Conservation (phyloP, 2,797 vertebrate species). For the Holocentrus rufus region DNA sequence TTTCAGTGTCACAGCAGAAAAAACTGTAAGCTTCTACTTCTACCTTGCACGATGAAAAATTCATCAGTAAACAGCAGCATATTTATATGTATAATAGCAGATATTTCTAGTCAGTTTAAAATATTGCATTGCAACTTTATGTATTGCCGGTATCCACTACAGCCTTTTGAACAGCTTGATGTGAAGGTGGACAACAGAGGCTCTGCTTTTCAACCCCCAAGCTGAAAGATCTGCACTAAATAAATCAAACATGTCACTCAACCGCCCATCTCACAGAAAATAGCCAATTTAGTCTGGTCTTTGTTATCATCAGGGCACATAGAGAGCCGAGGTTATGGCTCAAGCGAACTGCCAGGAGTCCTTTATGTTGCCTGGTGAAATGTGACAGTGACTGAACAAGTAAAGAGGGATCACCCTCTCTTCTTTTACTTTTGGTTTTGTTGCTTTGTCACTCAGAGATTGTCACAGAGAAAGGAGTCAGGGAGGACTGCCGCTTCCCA, state of each 20-base stretch:
- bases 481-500: slow-evolving; percentile 11
- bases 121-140: no score
- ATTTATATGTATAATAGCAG: no score
- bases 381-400: slow-evolving; percentile 63
- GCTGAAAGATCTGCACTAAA: slow-evolving; percentile 30
- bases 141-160: neutral
- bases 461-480: slow-evolving; percentile 38
- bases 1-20: no score
- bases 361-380: slow-evolving; percentile 64
- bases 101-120: no score
- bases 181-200: slow-evolving; percentile 10
- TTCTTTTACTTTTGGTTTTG: slow-evolving; percentile 42
- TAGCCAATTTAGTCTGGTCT: slow-evolving; percentile 53
- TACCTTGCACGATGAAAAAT: no score
- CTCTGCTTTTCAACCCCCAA: slow-evolving; percentile 27
- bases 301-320: slow-evolving; percentile 49
- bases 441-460: slow-evolving; percentile 38
- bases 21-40: no score
- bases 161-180: slow-evolving; percentile 10
- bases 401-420: slow-evolving; percentile 39
- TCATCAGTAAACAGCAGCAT: no score
- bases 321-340: slow-evolving; percentile 37
- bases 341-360: slow-evolving; percentile 49
- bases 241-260: slow-evolving; percentile 53
- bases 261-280: slow-evolving; percentile 50